phyloP scores from a whole-genome alignment of 2,888 invertebrate species.

The Apamea epomidion region DNA sequence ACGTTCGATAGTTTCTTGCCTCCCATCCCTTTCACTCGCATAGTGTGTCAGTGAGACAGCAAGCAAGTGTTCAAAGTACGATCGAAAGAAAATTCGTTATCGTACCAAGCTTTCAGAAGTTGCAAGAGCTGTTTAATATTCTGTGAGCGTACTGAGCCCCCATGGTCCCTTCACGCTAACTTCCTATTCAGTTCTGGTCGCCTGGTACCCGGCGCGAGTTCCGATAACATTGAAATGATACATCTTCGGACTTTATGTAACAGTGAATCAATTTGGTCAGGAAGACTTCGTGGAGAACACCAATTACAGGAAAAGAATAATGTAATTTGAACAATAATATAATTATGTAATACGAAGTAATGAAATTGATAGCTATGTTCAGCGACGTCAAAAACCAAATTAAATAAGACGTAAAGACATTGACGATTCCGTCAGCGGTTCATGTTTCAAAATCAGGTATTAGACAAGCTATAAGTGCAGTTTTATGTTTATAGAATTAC shows the following conservation, averaged over 20 bases:
- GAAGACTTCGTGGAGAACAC: not conserved
- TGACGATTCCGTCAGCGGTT: constrained; percentile 11
- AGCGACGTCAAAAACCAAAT: not conserved
- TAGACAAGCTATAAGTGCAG: constrained; percentile 13
- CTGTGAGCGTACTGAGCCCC: constrained; percentile 74
- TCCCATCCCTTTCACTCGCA: constrained; percentile 47
- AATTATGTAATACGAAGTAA: constrained; percentile 17
- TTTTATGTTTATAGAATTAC: constrained; percentile 37
- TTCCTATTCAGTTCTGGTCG: constrained; percentile 71
- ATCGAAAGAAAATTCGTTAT: constrained; percentile 67
- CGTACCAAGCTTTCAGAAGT: constrained; percentile 69
- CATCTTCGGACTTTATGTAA: constrained; percentile 38
- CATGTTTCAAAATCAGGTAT: constrained; percentile 39
- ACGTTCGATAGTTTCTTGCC: constrained; percentile 40
- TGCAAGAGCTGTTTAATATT: constrained; percentile 82
- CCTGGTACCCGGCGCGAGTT: constrained; percentile 65
- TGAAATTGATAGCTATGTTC: constrained; percentile 26
- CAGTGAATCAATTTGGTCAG: constrained; percentile 35
- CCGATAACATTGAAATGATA: constrained; percentile 62
- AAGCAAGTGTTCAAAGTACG: constrained; percentile 39
- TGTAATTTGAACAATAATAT: constrained; percentile 2
- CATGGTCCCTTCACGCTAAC: constrained; percentile 72
- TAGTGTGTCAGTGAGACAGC: constrained; percentile 46
- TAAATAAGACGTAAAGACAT: constrained; percentile 16
- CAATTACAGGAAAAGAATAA: constrained; percentile 36